Conservation (phyloP, 2,797 vertebrate genomes). For the Arremon brunneinucha region DNA sequence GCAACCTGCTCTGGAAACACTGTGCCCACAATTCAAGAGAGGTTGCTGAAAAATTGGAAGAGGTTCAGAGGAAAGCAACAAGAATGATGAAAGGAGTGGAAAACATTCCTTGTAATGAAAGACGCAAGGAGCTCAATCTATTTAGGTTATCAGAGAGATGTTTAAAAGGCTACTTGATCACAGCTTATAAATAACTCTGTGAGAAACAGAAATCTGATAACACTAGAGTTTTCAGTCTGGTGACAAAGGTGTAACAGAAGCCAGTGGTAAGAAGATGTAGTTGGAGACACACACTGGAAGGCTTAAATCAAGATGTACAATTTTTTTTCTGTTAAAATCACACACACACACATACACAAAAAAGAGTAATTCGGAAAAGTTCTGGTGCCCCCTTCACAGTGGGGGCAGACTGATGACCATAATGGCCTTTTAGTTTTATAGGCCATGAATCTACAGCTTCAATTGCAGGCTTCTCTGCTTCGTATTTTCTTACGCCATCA, state of each 20-base stretch:
- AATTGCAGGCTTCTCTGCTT: constrained; percentile 45
- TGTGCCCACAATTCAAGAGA: neutral
- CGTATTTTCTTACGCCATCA: constrained; percentile 35
- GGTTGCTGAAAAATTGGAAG: constrained; percentile 44
- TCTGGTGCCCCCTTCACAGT: neutral
- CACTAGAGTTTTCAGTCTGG: neutral
- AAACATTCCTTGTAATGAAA: constrained; percentile 43
- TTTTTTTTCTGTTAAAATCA: neutral
- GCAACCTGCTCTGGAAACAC: constrained; percentile 14
- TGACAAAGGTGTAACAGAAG: constrained; percentile 41
- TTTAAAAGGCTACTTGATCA: constrained; percentile 44
- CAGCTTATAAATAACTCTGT: constrained; percentile 29
- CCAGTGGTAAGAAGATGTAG: neutral
- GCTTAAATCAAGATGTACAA: neutral
- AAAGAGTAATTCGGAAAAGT: neutral
- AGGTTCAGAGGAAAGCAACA: constrained; percentile 39
- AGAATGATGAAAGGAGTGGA: constrained; percentile 42
- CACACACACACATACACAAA: neutral
- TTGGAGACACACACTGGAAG: neutral
- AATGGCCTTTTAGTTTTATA: constrained; percentile 53
- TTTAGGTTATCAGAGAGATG: constrained; percentile 10
- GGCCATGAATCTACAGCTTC: constrained; percentile 38
- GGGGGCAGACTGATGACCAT: neutral
- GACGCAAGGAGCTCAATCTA: neutral
- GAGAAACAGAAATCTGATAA: constrained; percentile 42